Base-by-base conservation (phyloP, 1,140 invertebrate species). In the Periplaneta americana region DNA sequence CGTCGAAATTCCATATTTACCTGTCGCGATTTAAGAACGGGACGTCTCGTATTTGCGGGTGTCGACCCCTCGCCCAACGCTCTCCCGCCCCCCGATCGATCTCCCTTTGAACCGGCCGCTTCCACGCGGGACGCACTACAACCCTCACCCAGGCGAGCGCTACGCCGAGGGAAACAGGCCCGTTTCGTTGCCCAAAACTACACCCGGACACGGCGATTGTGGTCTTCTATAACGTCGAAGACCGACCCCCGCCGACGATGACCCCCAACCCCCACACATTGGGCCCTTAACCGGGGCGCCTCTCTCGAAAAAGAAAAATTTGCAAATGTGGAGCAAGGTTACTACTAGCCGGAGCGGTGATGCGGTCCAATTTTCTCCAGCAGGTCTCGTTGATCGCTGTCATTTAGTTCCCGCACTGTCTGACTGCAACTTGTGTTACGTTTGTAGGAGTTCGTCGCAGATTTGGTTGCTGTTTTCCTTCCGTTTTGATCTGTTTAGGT, bases 331-430 rank as follows among this genome's bases (percentile, higher is more conserved):
- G 78, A 48, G 78, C 35, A 79, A 57, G 34, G 78, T 79, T 79
- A 79, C 78, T 79, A 48, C 32, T 37, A 22, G 78, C 75, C 37
- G 78, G 78, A 18, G 35, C 31, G 32, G 78, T 79, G 78, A 79
- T 48, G 78, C 78, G 78, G 78, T 32, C 78, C 78, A 79, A 79
- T 79, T 79, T 79, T 57, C 78, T 48, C 13, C 9, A 28, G n/a
- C 28, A 66, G 48, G 22, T 66, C 48, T 66, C n/a, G 48, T 6
- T 28, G 48, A 28, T 34, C 82, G 78, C 77, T 74, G 74, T 82
- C 82, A 82, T 82, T 82, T 82, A 82, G 82, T 82, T 82, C 82
- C 79, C 35, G 82, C 82, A 82, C 82, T 80, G 82, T 82, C 79
- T 80, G 82, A 82, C 82, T 80, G 82, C 82, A 82, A 74, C 78